These are phyloP conservation scores for Heliothis subflexa DNA, from an alignment of 1,140 invertebrate genomes.

Conservation along the genomic window DNA sequence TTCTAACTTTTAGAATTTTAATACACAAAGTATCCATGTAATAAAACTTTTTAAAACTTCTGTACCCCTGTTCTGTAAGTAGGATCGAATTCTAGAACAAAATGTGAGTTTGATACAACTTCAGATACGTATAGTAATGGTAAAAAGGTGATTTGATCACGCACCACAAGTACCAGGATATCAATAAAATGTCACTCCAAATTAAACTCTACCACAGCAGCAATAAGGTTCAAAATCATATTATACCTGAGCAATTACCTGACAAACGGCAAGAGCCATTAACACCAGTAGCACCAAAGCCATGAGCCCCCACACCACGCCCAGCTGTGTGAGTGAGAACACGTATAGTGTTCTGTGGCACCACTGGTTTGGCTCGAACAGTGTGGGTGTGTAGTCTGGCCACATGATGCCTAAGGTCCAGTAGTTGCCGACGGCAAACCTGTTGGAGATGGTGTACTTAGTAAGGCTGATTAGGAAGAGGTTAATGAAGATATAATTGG, in stretches of 20 bases:
- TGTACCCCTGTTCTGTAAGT: background rate
- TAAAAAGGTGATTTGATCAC: too few species aligned
- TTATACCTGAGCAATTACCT: constrained; percentile 59
- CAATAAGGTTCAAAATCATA: constrained; percentile 7
- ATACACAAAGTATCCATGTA: constrained; percentile 7
- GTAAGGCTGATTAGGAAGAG: constrained; percentile 3
- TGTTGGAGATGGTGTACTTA: constrained; percentile 44
- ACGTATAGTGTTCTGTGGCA: constrained; percentile 92
- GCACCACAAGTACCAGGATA: too few species aligned
- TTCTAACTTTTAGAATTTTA: constrained; percentile 22
- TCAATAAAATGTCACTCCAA: background rate
- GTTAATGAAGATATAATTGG: background rate
- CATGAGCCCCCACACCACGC: constrained; percentile 89
- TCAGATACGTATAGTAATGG: too few species aligned
- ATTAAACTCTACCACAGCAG: background rate
- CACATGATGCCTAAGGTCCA: constrained; percentile 93
- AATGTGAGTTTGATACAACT: too few species aligned
- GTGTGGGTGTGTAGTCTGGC: constrained; percentile 89
- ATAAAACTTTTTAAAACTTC: background rate
- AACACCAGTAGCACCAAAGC: constrained; percentile 87
- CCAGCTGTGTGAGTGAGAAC: constrained; percentile 91
- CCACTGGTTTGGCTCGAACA: constrained; percentile 91
- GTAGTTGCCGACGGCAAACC: constrained; percentile 91
- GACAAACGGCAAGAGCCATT: constrained; percentile 87
- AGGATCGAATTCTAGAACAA: too few species aligned